Conservation (phyloP, 2,888 invertebrate species). For the Noctua fimbriata region DNA sequence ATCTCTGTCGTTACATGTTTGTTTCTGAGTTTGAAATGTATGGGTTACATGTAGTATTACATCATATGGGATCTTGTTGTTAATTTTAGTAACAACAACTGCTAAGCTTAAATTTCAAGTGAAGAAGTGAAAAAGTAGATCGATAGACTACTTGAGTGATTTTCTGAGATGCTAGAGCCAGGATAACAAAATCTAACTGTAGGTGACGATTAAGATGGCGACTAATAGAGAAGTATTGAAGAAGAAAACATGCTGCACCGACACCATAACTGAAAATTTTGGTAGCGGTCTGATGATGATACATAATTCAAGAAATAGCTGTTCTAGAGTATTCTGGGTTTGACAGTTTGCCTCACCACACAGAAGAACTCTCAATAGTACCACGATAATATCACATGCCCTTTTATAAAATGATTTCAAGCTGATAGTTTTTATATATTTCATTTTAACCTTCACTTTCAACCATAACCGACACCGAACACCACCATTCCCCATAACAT, state of each 20-base stretch:
- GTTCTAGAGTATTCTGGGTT: not conserved
- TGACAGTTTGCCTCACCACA: not conserved
- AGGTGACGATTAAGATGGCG: not conserved
- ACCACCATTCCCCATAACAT: constrained; percentile 12
- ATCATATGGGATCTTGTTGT: not conserved
- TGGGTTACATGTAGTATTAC: not conserved
- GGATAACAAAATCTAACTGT: not conserved
- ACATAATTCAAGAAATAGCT: not conserved
- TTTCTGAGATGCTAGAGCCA: not conserved
- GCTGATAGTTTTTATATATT: not conserved
- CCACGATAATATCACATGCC: too few relatives aligned
- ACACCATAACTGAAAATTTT: not conserved
- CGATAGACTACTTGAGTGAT: not conserved
- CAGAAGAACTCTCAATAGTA: not conserved
- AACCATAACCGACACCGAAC: constrained; percentile 18
- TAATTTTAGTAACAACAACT: not conserved
- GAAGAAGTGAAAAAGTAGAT: not conserved
- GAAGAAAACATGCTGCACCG: not conserved
- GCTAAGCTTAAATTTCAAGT: too few relatives aligned
- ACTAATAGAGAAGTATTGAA: not conserved
- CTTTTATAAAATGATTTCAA: not conserved
- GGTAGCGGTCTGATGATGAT: not conserved
- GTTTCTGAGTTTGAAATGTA: not conserved
- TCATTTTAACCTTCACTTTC: constrained; percentile 41
- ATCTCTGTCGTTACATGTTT: constrained; percentile 16